Base-by-base conservation (phyloP, 92 coral and sea anemone genomes). In the Phenganax marumi region DNA sequence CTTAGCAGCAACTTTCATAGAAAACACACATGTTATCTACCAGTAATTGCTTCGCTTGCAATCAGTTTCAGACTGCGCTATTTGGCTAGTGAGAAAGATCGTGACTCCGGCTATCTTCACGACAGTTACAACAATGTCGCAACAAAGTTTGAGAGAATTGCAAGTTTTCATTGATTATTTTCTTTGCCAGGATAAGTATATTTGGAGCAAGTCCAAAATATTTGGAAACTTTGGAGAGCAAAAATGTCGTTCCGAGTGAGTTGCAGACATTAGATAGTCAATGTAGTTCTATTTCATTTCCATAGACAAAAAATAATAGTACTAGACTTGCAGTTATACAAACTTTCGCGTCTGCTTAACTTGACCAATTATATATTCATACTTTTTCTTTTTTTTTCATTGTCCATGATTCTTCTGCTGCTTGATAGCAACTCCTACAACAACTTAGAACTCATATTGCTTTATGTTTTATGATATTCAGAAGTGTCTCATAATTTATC, bases 121-220 rank as follows among this genome's bases (percentile, higher is more conserved):
- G n/a, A n/a, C n/a, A n/a, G n/a, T n/a, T n/a, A n/a, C n/a, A n/a
- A n/a, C n/a, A n/a, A n/a, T n/a, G n/a, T n/a, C n/a, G n/a, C n/a
- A n/a, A n/a, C n/a, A n/a, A n/a, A n/a, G 19, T 10, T 46, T 12
- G 54, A 33, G 76, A 3, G 21, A 22, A 12, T n/a, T 70, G 50
- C n/a, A 19, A 68, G 0, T 68, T 52, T 50, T 26, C 8, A 48
- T 14, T 26, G 0, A 48, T 14, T 57, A n/a, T 9, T 54, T 23
- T 26, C 66, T 19, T 58, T 54, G 74, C n/a, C 75, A 94, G 98
- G 47, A 89, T 94, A 23, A 92, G 90, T 14, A 85, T 94, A 50
- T 88, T 94, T 76, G 98, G 98, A 25, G 91, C 92, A 52, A 97
- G 98, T 75, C 94, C 98, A 19, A 94, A 92, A 65, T 94, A 92